Conservation (phyloP, 2,888 invertebrate genomes). For the Heliconius erato region DNA sequence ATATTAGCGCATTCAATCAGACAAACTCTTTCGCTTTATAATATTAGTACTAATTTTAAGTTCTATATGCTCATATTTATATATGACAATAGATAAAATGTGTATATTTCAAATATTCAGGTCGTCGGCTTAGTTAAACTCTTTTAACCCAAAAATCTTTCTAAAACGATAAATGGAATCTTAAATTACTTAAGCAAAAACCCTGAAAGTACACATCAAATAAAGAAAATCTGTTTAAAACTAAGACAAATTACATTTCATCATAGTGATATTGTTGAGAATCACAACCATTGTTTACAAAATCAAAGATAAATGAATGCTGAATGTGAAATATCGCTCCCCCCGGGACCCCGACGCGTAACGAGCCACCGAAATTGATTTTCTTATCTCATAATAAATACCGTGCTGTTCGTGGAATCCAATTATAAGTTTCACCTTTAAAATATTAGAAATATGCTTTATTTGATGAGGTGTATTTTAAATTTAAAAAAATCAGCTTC, state of each 20-base stretch:
- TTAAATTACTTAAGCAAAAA: neutral
- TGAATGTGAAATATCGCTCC: conserved; percentile 20
- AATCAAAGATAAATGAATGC: conserved; percentile 43
- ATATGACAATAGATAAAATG: too few species aligned
- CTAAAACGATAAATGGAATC: too few species aligned
- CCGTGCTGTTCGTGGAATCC: conserved; percentile 27
- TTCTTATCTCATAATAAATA: conserved; percentile 35
- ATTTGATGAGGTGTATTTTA: neutral
- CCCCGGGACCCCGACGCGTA: conserved; percentile 13
- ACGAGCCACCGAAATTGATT: conserved; percentile 35
- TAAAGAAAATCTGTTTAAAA: neutral
- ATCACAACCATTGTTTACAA: conserved; percentile 44
- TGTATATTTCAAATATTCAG: too few species aligned
- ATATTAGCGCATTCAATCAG: too few species aligned
- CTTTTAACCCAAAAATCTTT: too few species aligned
- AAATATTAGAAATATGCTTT: neutral
- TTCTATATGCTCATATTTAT: too few species aligned
- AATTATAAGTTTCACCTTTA: conserved; percentile 27
- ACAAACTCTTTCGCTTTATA: too few species aligned
- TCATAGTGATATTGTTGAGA: conserved; percentile 42
- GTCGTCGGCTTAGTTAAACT: too few species aligned
- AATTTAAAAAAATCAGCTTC: neutral
- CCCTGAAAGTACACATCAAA: neutral
- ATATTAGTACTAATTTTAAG: too few species aligned
- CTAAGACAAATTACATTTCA: conserved; percentile 36